Evolutionary conservation across 2,888 invertebrate species (phyloP), one percentile per base, ranked within the genome.

Genomic region (Drosophila rubida): DNA sequence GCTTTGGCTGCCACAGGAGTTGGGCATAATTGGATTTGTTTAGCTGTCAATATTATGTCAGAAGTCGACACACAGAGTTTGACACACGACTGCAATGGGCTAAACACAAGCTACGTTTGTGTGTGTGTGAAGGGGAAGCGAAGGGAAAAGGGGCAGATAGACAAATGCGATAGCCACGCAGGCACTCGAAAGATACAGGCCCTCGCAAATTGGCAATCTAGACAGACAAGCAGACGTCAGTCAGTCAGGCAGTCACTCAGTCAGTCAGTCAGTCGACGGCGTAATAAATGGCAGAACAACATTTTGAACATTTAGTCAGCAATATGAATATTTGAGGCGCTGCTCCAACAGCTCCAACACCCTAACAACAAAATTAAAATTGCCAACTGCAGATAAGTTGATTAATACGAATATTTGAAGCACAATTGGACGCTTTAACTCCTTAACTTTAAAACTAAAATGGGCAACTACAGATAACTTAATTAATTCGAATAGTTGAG

Each of bases 21-120:
- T 76, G 83, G 83, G 87, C 87, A 83, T 83, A 83, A 83, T 83
- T 83, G 85, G 83, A 83, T 83, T 83, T 83, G 83, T 85, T 83
- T 82, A 87, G 87, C 87, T 83, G 83, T 87, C 87, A 83, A 83
- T 83, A 83, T 87, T 87, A 87, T 83, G 87, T 82, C 85, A 87
- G 85, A 83, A 87, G 81, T 81, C 84, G 73, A 87, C 82, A 87
- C 84, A 30, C 87, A 75, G 67, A 69, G 69, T 76, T 79, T 78
- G 78, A 69, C 76, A 78, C 64, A 75, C 69, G 67, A 60, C 62
- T 55, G 61, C 70, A 59, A 25, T 51, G 22, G 13, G 4, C 25
- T 25, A 25, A 7, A 25, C 7, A 7, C 25, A 25, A 5, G 4
- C 25, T 13, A 0, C 27, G 9, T 42, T 14, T 35, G 16, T 11